Percentiles rank a stretch among this genome's conserved stretches.
phyloP scores from a whole-genome alignment of 37 sponge, comb jelly and placozoan genomes.

The Haliclona indistincta region DNA sequence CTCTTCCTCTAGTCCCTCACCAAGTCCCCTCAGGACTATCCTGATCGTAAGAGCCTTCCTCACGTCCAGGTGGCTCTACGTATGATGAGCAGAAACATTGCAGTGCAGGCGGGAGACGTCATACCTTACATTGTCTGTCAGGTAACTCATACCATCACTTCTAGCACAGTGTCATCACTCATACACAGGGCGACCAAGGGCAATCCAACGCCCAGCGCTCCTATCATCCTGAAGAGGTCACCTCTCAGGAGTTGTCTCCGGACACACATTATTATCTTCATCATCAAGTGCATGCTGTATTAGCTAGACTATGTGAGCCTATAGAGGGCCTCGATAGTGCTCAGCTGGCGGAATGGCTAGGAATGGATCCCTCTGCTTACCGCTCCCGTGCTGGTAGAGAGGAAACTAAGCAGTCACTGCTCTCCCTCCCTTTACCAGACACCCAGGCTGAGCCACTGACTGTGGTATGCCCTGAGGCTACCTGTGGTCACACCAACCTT shows the following conservation, averaged over 20 bases:
- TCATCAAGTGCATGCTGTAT: conserved; percentile 90
- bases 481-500: too few relatives aligned
- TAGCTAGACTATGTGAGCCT: conserved; percentile 89
- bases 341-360: conserved; percentile 78
- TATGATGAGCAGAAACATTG: conserved; percentile 59
- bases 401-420: too few relatives aligned
- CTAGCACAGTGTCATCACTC: too few relatives aligned
- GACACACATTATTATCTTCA: conserved; percentile 83
- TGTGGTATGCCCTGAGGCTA: too few relatives aligned
- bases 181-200: conserved; percentile 21
- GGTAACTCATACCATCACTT: conserved; percentile 3
- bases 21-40: conserved; percentile 88
- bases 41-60: conserved; percentile 86
- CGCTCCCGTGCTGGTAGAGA: neutral
- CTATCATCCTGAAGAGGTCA: conserved; percentile 86
- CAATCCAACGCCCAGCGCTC: conserved; percentile 72
- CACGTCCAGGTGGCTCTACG: conserved; percentile 95
- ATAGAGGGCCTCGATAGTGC: conserved; percentile 86
- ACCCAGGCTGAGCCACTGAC: too few relatives aligned
- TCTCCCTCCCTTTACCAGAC: too few relatives aligned
- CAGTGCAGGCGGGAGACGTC: conserved; percentile 90
- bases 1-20: conserved; percentile 66
- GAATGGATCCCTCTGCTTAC: conserved; percentile 54
- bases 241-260: conserved; percentile 34
- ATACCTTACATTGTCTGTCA: conserved; percentile 94